Conservation (phyloP, 2,113 vertebrate genomes). For the Macheiramphus alcinus region DNA sequence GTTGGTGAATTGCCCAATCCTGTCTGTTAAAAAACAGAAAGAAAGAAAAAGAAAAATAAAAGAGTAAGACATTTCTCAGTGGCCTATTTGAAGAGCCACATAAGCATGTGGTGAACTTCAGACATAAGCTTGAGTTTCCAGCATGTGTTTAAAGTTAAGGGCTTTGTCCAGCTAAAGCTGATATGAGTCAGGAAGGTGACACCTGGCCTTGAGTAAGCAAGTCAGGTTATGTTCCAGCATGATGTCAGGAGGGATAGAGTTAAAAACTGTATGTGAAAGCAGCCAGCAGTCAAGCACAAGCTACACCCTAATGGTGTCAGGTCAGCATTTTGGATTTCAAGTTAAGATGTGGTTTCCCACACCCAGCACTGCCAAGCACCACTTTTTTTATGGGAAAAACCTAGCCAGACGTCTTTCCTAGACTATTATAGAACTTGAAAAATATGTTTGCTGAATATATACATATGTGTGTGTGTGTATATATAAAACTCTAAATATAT, state of each 20-base stretch:
- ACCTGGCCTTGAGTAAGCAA: not conserved
- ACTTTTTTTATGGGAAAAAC: not conserved
- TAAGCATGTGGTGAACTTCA: not conserved
- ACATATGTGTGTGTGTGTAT: not conserved
- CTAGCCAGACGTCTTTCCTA: not conserved
- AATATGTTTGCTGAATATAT: conserved; percentile 12
- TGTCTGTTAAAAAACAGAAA: not conserved
- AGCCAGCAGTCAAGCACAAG: not conserved
- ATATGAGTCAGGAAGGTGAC: not conserved
- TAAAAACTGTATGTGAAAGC: conserved; percentile 47
- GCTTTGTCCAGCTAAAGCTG: not conserved
- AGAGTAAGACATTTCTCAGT: not conserved
- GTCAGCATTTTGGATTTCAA: conserved; percentile 66
- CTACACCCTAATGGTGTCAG: conserved; percentile 23
- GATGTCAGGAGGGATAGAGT: conserved; percentile 40
- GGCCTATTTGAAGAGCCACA: not conserved
- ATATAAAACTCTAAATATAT: not conserved
- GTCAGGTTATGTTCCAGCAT: not conserved
- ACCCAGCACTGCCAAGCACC: conserved; percentile 34
- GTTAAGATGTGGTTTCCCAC: conserved; percentile 23
- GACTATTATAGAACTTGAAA: conserved; percentile 1
- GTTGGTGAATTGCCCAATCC: not conserved
- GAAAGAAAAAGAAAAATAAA: not conserved
- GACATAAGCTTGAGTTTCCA: not conserved
- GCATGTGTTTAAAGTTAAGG: not conserved